A percentile compares a stretch with the other conserved stretches of the same genome.
Conservation (phyloP, 2,888 invertebrate genomes). For the Eupeodes luniger region DNA sequence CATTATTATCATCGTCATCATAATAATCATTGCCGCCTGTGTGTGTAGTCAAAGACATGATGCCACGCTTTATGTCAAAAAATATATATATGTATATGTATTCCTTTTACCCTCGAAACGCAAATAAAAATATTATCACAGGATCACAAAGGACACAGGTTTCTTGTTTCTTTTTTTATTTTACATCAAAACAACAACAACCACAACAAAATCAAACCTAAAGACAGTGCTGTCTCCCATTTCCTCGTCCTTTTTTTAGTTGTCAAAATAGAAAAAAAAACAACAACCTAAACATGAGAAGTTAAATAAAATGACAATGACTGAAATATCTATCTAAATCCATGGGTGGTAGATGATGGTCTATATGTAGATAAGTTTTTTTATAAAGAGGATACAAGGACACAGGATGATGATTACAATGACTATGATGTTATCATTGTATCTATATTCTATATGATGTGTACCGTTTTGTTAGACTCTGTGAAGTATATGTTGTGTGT, state of each 20-base stretch:
- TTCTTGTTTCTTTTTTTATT: neutral
- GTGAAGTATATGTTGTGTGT: neutral
- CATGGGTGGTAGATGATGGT: conserved; percentile 36
- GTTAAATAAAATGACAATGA: conserved; percentile 71
- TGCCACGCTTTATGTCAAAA: conserved; percentile 64
- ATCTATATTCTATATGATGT: conserved; percentile 42
- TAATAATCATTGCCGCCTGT: conserved; percentile 22
- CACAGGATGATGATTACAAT: conserved; percentile 57
- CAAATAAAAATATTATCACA: conserved; percentile 44
- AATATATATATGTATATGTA: conserved; percentile 34
- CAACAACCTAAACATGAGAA: conserved; percentile 66
- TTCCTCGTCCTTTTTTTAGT: neutral
- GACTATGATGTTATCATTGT: conserved; percentile 65
- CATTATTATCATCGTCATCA: conserved; percentile 43
- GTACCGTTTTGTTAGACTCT: conserved; percentile 17
- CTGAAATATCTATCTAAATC: conserved; percentile 58
- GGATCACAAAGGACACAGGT: conserved; percentile 61
- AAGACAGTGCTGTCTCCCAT: conserved; percentile 14
- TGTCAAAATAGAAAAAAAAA: conserved; percentile 35
- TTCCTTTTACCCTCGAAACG: conserved; percentile 33
- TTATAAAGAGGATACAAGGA: conserved; percentile 14
- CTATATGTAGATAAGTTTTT: neutral
- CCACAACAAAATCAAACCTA: conserved; percentile 13
- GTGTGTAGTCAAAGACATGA: conserved; percentile 61
- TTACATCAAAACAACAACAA: conserved; percentile 22